A percentile compares a stretch with the other conserved stretches of the same genome.
phyloP scores from a whole-genome alignment of 2,797 vertebrate genomes.

The Bovichtus variegatus region DNA sequence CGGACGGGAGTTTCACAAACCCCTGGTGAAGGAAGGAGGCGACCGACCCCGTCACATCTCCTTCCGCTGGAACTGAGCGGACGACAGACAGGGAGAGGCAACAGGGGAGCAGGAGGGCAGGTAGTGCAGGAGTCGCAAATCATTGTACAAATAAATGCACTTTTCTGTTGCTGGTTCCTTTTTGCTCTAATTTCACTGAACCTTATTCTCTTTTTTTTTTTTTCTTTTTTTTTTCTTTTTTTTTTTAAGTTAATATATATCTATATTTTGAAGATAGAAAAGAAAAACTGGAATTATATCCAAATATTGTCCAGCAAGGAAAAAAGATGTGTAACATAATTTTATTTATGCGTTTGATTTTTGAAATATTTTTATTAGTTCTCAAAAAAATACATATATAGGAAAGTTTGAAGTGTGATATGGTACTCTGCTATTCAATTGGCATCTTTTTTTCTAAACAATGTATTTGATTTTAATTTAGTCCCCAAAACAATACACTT shows the following conservation, averaged over 20 bases:
- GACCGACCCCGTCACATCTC: constrained; percentile 99
- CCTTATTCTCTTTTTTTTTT: too few species aligned
- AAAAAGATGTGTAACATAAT: constrained; percentile 81
- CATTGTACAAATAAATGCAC: constrained; percentile 96
- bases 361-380: constrained; percentile 83
- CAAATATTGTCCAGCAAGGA: constrained; percentile 81
- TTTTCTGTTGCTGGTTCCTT: constrained; percentile 97
- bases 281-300: constrained; percentile 82
- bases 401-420: constrained; percentile 80
- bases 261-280: constrained; percentile 85
- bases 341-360: constrained; percentile 81
- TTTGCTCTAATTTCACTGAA: constrained; percentile 84
- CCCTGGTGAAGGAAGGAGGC: constrained; percentile 99
- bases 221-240: too few species aligned
- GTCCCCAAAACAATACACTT: constrained; percentile 63
- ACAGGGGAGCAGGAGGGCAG: constrained; percentile 77
- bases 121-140: constrained; percentile 87
- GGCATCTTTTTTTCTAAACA: constrained; percentile 72
- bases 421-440: constrained; percentile 84
- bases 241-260: constrained; percentile 83
- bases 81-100: constrained; percentile 64
- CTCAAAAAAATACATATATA: constrained; percentile 73
- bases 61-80: constrained; percentile 98
- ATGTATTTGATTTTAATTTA: constrained; percentile 70
- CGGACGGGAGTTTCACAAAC: constrained; percentile 99